Conservation (phyloP, 2,113 vertebrate species). For the Zosterops pallidus region DNA sequence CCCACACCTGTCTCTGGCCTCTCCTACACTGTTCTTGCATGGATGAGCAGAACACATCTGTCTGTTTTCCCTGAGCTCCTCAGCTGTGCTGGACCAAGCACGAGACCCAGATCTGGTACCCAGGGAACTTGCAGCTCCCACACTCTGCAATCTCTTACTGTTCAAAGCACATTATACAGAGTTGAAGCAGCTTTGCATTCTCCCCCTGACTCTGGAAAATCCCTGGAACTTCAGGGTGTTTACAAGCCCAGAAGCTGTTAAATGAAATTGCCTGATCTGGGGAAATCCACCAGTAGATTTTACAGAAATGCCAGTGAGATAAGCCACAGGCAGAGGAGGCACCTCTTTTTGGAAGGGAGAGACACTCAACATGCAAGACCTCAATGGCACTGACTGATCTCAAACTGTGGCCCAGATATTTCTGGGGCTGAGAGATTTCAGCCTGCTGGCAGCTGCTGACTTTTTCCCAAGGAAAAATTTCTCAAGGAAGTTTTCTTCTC, state of each 20-base stretch:
- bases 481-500: too few species aligned
- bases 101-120: rapidly evolving
- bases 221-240: background rate
- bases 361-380: background rate
- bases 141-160: rapidly evolving
- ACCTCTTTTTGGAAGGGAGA: background rate
- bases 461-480: too few species aligned
- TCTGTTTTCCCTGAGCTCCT: background rate
- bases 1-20: background rate
- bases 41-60: background rate
- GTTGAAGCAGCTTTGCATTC: background rate
- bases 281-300: background rate
- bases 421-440: too few species aligned
- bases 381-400: background rate
- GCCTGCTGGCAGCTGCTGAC: too few species aligned
- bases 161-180: rapidly evolving
- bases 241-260: background rate
- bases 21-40: rapidly evolving
- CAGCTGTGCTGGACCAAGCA: background rate
- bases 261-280: background rate
- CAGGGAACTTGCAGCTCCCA: background rate
- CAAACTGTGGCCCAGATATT: background rate
- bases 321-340: background rate
- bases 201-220: background rate
- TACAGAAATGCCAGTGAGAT: background rate